phyloP scores from a whole-genome alignment of 2,113 vertebrate genomes.

The Antigone vipio region DNA sequence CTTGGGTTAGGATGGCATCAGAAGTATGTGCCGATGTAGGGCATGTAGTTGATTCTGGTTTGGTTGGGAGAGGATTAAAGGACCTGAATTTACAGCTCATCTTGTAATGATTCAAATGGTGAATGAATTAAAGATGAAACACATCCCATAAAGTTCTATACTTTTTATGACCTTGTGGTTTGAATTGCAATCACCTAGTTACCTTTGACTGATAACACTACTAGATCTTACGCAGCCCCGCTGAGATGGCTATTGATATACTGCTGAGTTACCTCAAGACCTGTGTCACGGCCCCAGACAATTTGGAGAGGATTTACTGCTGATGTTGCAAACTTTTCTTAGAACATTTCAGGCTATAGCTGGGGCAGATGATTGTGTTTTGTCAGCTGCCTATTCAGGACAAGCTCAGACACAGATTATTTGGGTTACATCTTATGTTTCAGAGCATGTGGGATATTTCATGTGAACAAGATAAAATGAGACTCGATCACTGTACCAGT shows the following conservation, averaged over 20 bases:
- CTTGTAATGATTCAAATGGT: not conserved
- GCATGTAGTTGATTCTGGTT: not conserved
- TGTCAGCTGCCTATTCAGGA: not conserved
- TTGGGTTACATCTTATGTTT: not conserved
- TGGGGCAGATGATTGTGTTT: not conserved
- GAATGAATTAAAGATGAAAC: not conserved
- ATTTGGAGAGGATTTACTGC: not conserved
- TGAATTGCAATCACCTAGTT: not conserved
- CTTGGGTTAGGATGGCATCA: not conserved
- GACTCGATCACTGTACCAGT: not conserved
- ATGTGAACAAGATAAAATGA: not conserved
- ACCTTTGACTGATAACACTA: not conserved
- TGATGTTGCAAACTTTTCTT: not conserved
- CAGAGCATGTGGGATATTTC: not conserved
- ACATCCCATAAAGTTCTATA: not conserved
- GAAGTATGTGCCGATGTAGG: not conserved
- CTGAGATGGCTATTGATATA: not conserved
- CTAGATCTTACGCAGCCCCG: not conserved
- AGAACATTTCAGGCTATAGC: not conserved
- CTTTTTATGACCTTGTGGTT: not conserved
- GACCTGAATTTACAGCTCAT: not conserved
- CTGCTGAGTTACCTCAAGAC: not conserved
- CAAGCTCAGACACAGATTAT: not conserved
- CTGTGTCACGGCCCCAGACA: not conserved
- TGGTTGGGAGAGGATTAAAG: not conserved